Evolutionary conservation across 1,140 invertebrate genomes (phyloP).

Genomic region (Philaenus spumarius): DNA sequence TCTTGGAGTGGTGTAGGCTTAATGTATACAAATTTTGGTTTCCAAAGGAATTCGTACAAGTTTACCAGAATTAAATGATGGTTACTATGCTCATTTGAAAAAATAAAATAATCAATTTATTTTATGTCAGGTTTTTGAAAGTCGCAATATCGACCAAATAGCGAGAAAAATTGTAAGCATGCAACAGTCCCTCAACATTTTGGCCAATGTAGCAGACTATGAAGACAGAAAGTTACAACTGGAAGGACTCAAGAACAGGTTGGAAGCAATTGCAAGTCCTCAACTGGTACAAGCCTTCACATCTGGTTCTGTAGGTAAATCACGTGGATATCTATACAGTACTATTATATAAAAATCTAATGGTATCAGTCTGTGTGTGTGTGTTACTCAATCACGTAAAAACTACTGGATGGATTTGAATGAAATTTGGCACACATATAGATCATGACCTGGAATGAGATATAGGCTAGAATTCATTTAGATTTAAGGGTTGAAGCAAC

Average conservation of each 20-base stretch:
- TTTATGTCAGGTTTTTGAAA: conserved; percentile 50
- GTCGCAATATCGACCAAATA: conserved; percentile 53
- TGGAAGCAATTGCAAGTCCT: conserved; percentile 83
- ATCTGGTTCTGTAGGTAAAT: conserved; percentile 59
- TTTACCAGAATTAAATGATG: neutral
- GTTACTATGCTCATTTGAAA: neutral
- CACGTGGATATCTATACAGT: too few species aligned
- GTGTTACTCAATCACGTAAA: too few species aligned
- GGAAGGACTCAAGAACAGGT: conserved; percentile 81
- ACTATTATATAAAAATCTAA: too few species aligned
- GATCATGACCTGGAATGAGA: too few species aligned
- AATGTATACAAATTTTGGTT: neutral
- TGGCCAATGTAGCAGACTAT: conserved; percentile 79
- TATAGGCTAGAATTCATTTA: too few species aligned
- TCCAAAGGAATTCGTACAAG: neutral
- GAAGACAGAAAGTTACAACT: conserved; percentile 74
- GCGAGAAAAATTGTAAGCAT: conserved; percentile 67
- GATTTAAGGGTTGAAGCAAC: too few species aligned
- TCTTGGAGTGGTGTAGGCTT: too few species aligned
- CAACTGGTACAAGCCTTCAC: conserved; percentile 78
- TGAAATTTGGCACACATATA: too few species aligned
- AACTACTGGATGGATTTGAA: too few species aligned
- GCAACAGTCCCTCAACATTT: conserved; percentile 71
- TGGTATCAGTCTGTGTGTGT: too few species aligned
- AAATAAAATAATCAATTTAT: neutral